These are phyloP conservation scores for Bradynema listronoti DNA, from an alignment of 1,140 invertebrate species.

Conservation along the genomic window DNA sequence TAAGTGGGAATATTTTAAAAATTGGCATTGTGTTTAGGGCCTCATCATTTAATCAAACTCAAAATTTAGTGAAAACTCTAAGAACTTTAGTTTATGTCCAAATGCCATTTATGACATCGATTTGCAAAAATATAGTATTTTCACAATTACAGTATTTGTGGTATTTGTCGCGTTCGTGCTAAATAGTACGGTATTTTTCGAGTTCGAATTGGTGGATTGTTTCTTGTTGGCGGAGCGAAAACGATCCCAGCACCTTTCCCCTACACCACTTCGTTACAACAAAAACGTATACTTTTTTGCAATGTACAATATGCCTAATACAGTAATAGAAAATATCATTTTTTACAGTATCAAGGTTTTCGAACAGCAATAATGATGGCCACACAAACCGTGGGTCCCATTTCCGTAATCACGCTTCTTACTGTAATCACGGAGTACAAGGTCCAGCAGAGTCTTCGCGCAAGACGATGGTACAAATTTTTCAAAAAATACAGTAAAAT, in stretches of 20 bases:
- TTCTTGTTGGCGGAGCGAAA: conserved; percentile 23
- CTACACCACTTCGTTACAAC: conserved; percentile 25
- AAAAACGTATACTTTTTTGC: conserved; percentile 21
- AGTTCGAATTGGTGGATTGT: conserved; percentile 37
- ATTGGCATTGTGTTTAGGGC: no score
- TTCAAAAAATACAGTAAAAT: conserved; percentile 3
- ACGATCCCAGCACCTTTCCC: conserved; percentile 28
- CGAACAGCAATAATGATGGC: conserved; percentile 36
- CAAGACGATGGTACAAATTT: conserved; percentile 31
- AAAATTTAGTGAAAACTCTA: no score
- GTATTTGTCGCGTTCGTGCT: conserved; percentile 28
- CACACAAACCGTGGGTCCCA: conserved; percentile 41
- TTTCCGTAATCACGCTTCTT: conserved; percentile 28
- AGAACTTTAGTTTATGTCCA: no score
- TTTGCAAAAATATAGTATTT: no score
- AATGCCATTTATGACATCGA: no score
- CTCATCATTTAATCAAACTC: no score
- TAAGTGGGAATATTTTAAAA: no score
- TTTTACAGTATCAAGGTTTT: conserved; percentile 31
- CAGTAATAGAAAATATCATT: neutral
- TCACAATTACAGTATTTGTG: conserved; percentile 30
- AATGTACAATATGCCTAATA: neutral
- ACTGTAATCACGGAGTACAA: conserved; percentile 42
- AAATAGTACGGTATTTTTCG: conserved; percentile 46
- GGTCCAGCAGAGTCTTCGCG: conserved; percentile 39